Percentiles rank a stretch among this genome's conserved stretches.
These are phyloP conservation scores for Diplodus sargus DNA, from an alignment of 2,797 vertebrate genomes.

Conservation along the genomic window DNA sequence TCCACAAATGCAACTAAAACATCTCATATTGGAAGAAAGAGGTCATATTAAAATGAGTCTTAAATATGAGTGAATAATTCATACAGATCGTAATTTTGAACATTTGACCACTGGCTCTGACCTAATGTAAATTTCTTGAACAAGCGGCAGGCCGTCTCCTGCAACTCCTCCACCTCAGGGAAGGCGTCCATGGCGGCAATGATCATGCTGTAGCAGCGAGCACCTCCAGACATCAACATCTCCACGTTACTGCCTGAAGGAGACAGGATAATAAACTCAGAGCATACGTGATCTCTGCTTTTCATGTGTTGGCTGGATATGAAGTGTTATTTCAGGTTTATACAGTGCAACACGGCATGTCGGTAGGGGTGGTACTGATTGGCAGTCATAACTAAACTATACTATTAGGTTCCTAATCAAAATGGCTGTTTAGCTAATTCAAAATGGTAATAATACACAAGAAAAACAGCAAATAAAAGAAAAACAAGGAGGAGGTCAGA, in stretches of 20 bases:
- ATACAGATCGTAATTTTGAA: background rate
- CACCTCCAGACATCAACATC: slow-evolving; percentile 94
- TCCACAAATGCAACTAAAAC: background rate
- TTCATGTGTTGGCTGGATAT: background rate
- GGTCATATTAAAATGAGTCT: background rate
- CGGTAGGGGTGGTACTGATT: background rate
- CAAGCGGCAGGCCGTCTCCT: slow-evolving; percentile 92
- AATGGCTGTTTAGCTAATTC: background rate
- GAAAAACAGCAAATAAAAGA: background rate
- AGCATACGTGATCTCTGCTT: background rate
- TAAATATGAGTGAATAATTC: background rate
- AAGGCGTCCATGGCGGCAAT: slow-evolving; percentile 89
- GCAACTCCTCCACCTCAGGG: slow-evolving; percentile 87
- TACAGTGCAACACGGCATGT: too few species aligned
- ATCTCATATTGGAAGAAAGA: background rate
- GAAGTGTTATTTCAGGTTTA: background rate
- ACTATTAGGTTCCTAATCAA: background rate
- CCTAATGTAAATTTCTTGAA: slow-evolving; percentile 91
- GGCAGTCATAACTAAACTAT: too few species aligned
- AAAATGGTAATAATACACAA: background rate
- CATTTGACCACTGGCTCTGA: slow-evolving; percentile 71
- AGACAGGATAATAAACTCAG: background rate
- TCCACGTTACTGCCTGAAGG: slow-evolving; percentile 93
- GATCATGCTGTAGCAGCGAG: slow-evolving; percentile 91
- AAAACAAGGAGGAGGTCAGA: background rate